Evolutionary conservation across 2,113 vertebrate genomes (phyloP).

Genomic region (Hemichromis elongatus): DNA sequence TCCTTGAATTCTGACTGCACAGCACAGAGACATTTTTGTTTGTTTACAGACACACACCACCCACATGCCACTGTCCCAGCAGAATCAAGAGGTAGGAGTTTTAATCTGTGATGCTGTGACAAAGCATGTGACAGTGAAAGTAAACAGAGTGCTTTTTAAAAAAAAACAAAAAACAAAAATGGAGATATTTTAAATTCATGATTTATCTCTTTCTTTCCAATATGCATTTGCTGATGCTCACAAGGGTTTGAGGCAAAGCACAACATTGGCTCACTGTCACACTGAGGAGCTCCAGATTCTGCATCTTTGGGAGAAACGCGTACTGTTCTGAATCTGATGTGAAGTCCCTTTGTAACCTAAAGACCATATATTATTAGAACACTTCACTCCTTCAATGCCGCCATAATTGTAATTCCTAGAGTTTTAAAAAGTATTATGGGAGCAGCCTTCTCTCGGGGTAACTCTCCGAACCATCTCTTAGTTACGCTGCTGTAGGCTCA

Average conservation of each 20-base stretch:
- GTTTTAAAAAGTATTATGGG: not conserved
- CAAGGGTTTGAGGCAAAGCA: not conserved
- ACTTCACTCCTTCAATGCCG: not conserved
- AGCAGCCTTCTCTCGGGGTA: not conserved
- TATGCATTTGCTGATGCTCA: not conserved
- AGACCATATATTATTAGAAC: not conserved
- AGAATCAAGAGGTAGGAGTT: conserved; percentile 2
- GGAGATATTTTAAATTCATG: not conserved
- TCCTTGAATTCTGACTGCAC: not conserved
- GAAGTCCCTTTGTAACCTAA: not conserved
- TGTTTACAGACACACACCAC: conserved; percentile 10
- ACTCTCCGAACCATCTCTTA: not conserved
- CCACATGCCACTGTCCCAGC: conserved; percentile 1
- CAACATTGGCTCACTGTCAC: not conserved
- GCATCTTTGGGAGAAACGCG: not conserved
- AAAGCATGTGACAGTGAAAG: not conserved
- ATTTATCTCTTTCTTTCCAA: not conserved
- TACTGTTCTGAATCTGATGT: not conserved
- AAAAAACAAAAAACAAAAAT: not conserved
- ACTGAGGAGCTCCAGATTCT: not conserved
- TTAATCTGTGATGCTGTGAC: not conserved
- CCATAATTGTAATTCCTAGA: not conserved
- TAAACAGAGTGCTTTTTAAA: not conserved
- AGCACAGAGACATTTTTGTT: not conserved
- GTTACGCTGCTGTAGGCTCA: not conserved